These are phyloP conservation scores for Amphipoea lucens DNA, from an alignment of 2,888 invertebrate species.

Conservation along the genomic window DNA sequence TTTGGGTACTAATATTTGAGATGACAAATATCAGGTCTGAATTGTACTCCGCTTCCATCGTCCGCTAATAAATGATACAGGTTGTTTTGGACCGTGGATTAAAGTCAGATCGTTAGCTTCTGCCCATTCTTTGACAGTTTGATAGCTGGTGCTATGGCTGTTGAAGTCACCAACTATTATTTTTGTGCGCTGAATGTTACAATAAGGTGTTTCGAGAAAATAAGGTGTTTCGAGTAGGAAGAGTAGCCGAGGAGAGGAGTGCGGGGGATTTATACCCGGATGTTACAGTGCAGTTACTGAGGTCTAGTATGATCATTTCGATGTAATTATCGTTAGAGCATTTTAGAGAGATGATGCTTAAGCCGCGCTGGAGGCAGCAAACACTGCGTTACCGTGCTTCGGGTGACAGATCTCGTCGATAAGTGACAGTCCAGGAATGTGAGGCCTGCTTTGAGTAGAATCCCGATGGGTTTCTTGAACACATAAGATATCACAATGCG, in stretches of 20 bases:
- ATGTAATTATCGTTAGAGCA: not conserved
- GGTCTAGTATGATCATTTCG: not conserved
- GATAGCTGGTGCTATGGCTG: not conserved
- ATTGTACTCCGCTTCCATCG: not conserved
- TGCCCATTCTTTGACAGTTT: not conserved
- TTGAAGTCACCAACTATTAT: too few species aligned
- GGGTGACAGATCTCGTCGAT: not conserved
- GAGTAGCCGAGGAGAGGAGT: too few species aligned
- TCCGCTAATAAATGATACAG: not conserved
- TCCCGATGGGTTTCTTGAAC: not conserved
- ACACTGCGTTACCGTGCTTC: not conserved
- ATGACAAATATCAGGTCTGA: not conserved
- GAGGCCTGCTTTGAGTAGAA: not conserved
- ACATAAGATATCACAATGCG: not conserved
- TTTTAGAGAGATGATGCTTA: not conserved
- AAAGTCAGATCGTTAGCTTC: not conserved
- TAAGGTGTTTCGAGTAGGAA: not conserved
- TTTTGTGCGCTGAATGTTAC: not conserved
- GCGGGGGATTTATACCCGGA: too few species aligned
- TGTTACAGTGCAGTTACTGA: not conserved
- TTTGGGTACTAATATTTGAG: too few species aligned
- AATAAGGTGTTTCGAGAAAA: not conserved
- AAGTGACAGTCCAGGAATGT: not conserved
- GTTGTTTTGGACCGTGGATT: not conserved
- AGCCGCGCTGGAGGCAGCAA: not conserved